Evolutionary conservation across 1,140 invertebrate species (phyloP), one percentile per base, ranked within the genome.

Genomic region (Platyscapa corneri): DNA sequence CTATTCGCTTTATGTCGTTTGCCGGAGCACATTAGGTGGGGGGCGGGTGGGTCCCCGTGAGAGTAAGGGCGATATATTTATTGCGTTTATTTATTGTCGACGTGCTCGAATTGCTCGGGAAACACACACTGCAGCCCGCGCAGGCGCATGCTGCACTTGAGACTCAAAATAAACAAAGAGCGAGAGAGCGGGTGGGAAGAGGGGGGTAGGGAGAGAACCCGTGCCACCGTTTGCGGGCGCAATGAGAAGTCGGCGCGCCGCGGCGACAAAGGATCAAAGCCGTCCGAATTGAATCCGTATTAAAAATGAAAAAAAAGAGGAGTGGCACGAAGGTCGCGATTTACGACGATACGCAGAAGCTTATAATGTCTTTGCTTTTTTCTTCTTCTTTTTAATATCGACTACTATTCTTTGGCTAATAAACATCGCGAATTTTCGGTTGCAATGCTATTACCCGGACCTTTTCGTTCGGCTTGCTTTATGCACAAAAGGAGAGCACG

Each of bases 271-370:
- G 88, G 78, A 64, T 83, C 85, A 86, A 86, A 86, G 87, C 85
- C 82, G 78, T 77, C 79, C 85, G 87, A 90, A 88, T 88, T 88
- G 88, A 89, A 89, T 87, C 78, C 84, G 82, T 82, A 89, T 89
- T 88, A 88, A 88, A 88, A 88, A 87, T 85, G 77, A 76, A 37
- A 56, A 65, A 70, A 87, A 84, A 84, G 34, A 75, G 49, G 76
- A 79, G 76, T 79, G 75, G 83, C 64, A 56, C 42, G 64, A 84
- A 86, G 74, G 80, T 56, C 82, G 86, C 86, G 75, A 90, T 90
- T 90, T 90, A 89, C 87, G 85, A 79, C 77, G 83, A 84, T 60
- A 86, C 83, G 76, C 65, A 76, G 72, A 87, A 77, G 72, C 84
- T 85, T 81, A 70, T 86, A 82, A 82, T 77, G 81, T 80, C 60